These are phyloP conservation scores for Mimachlamys varia DNA, from an alignment of 2,888 invertebrate genomes.

Conservation along the genomic window DNA sequence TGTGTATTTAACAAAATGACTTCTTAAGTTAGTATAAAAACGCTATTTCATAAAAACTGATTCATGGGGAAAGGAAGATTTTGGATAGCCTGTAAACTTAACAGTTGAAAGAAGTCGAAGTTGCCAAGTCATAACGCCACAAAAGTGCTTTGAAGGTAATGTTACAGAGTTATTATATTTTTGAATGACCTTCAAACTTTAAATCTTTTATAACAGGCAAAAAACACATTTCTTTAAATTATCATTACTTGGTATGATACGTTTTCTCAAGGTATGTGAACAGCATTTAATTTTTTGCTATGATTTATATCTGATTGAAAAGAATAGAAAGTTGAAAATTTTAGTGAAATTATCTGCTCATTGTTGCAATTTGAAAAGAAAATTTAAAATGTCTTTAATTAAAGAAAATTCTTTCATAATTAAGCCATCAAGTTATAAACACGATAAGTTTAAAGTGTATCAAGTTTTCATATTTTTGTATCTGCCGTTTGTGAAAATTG, in stretches of 20 bases:
- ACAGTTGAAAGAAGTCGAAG: not conserved
- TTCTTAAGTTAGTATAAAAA: not conserved
- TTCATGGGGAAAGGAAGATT: not conserved
- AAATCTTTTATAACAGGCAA: not conserved
- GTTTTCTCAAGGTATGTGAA: not conserved
- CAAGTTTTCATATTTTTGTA: not conserved
- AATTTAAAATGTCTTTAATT: conserved; percentile 22
- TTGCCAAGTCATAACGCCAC: not conserved
- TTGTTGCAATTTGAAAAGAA: conserved; percentile 24
- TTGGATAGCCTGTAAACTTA: not conserved
- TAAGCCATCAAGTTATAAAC: conserved; percentile 16
- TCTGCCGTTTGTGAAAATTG: not conserved
- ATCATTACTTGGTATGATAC: not conserved
- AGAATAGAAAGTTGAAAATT: conserved; percentile 6
- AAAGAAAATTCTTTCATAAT: conserved; percentile 17
- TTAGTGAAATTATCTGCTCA: not conserved
- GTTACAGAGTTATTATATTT: not conserved
- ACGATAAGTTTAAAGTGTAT: not conserved
- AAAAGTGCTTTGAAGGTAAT: not conserved
- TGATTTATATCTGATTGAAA: not conserved
- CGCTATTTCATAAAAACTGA: not conserved
- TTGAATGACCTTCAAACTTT: not conserved
- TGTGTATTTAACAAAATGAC: not conserved
- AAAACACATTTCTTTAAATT: not conserved
- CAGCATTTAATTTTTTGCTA: not conserved